Evolutionary conservation across 2,888 invertebrate species (phyloP), one percentile per base, ranked within the genome.

Genomic region (Desoria tigrina): DNA sequence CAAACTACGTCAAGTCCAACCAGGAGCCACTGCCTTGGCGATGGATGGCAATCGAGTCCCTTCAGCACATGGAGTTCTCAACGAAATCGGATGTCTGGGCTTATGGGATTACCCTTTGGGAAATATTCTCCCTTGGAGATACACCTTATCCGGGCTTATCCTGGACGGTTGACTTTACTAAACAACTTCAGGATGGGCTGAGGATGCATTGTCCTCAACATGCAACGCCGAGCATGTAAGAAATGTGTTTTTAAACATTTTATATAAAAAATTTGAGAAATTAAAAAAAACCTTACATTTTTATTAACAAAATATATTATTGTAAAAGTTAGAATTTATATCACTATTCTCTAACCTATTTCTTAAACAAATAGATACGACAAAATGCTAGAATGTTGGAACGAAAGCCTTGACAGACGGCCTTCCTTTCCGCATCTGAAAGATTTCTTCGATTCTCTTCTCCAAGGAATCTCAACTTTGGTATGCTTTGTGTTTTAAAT

Each of bases 1-100:
- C 65, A 14, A 61, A 37, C 26, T 65, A 65, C 27, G 65, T 61
- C 16, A 61, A 65, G 56, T 23, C 42, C 26, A 60, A 65, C 14
- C 54, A 61, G 42, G 65, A 65, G 42, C 65, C 65, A 14, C 39
- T 65, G 9, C 65, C 65, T 7, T 59, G 54, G 59, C 9, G 65
- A 18, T 65, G 65, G 65, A 60, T 65, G 61, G 26, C 55, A 4
- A 49, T 61, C 4, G 65, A 65, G 45, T 61, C 65, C 11, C 42
- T 65, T 18, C 4, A 21, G 26, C 37, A 37, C 23, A 37, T 65
- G 27, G 1, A 27, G 16, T 65, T 65, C 39, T 61, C 61, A 14
- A 49, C 54, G 1, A 42, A 53, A 2, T 55, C 55, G 2, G 65
- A 65, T 26, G 56, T 61, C n/a, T 65, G 65, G 65, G 32, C 60